phyloP scores from a whole-genome alignment of 2,888 invertebrate genomes.

The Choreutis nemorana region DNA sequence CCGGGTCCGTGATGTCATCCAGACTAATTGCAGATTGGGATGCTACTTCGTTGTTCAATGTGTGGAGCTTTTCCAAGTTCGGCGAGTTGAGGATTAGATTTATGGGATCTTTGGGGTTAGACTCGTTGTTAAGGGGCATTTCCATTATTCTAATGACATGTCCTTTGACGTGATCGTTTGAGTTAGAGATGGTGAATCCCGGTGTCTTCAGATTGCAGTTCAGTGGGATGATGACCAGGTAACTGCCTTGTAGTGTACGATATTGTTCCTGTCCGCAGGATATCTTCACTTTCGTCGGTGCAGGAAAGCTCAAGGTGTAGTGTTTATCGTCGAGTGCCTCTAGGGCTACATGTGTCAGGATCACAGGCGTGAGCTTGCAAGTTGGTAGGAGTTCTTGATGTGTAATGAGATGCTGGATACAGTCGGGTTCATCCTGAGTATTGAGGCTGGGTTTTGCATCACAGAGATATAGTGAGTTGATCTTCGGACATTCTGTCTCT shows the following conservation, averaged over 20 bases:
- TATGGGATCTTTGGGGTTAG: neutral
- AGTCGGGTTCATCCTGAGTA: conserved; percentile 6
- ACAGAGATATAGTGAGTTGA: conserved; percentile 9
- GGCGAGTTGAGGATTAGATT: neutral
- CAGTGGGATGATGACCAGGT: conserved; percentile 9
- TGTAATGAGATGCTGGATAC: conserved; percentile 12
- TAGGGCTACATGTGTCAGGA: conserved; percentile 7
- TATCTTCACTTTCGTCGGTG: conserved; percentile 10
- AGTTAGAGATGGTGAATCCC: conserved; percentile 3
- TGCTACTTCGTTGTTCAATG: neutral
- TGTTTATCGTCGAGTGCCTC: conserved; percentile 14
- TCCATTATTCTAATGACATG: conserved; percentile 5
- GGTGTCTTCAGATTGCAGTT: conserved; percentile 7
- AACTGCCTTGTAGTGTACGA: conserved; percentile 12
- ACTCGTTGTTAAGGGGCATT: neutral
- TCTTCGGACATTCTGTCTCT: conserved; percentile 13
- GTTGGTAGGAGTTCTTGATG: conserved; percentile 8
- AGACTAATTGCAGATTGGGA: neutral
- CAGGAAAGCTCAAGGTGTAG: conserved; percentile 11
- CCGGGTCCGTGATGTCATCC: neutral
- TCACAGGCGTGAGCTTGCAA: conserved; percentile 13
- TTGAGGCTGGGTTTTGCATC: conserved; percentile 5
- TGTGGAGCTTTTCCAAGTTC: neutral
- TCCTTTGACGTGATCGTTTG: conserved; percentile 4
- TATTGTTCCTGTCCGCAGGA: conserved; percentile 12